phyloP scores from a whole-genome alignment of 1,140 invertebrate genomes.

The Zaprionus vittiger region DNA sequence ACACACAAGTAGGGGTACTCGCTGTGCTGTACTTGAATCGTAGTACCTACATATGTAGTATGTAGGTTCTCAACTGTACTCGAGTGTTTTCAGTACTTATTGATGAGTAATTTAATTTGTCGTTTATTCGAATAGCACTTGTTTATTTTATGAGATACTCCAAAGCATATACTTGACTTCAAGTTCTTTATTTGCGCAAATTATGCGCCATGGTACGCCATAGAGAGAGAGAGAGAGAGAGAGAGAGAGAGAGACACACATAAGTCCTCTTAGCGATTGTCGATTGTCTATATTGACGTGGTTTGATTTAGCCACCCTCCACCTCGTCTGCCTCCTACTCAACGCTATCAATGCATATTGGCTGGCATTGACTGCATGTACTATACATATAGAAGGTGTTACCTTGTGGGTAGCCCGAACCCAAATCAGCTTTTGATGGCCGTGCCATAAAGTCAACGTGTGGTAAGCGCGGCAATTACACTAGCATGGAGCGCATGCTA shows the following conservation, averaged over 20 bases:
- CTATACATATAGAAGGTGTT: neutral
- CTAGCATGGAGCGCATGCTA: neutral
- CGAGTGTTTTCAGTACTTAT: conserved; percentile 43
- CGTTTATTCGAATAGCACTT: conserved; percentile 82
- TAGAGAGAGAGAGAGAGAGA: neutral
- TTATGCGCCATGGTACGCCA: conserved; percentile 17
- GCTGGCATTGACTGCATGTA: neutral
- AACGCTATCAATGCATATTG: neutral
- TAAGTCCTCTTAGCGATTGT: neutral
- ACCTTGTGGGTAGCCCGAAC: neutral
- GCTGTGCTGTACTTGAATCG: neutral
- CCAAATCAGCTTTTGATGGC: conserved; percentile 12
- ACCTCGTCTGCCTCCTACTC: too few species aligned
- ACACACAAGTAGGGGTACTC: neutral
- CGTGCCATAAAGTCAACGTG: conserved; percentile 30
- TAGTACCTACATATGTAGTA: neutral
- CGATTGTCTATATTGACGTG: conserved; percentile 18
- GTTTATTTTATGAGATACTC: conserved; percentile 82
- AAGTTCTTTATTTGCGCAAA: conserved; percentile 73
- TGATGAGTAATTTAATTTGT: conserved; percentile 82
- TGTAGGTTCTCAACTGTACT: conserved; percentile 11
- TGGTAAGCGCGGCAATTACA: conserved; percentile 23
- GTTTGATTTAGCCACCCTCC: conserved; percentile 14
- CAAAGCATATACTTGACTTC: conserved; percentile 77
- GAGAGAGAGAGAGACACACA: neutral